phyloP scores from a whole-genome alignment of 2,113 vertebrate species.

The Eptesicus fuscus region DNA sequence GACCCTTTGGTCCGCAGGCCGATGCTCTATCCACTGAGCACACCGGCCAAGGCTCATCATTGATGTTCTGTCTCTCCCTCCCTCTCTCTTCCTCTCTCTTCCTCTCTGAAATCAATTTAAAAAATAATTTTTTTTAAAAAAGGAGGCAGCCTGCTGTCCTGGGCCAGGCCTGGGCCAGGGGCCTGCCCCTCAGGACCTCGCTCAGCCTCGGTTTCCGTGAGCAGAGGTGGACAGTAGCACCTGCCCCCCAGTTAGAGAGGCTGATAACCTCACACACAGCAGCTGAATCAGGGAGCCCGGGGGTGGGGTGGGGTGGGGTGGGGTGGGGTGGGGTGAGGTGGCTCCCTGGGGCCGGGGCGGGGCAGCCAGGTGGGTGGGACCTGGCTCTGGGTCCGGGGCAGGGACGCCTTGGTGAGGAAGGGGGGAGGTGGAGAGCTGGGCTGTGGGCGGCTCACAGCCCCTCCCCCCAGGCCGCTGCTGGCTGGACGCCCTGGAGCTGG shows the following conservation, averaged over 20 bases:
- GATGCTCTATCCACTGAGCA: no score
- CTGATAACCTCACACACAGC: neutral
- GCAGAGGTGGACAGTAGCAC: neutral
- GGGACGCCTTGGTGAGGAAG: neutral
- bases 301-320: neutral
- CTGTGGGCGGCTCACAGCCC: neutral
- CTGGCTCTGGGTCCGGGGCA: neutral
- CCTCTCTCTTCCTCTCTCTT: no score
- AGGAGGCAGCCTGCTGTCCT: no score
- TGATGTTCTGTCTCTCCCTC: no score
- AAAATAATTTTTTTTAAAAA: no score
- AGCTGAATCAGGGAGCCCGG: neutral
- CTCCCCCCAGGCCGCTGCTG: constrained; percentile 91
- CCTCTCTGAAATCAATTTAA: no score
- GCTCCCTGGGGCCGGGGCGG: no score
- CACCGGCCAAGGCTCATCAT: no score
- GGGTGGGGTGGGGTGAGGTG: neutral
- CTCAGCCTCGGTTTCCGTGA: neutral
- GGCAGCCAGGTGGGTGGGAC: neutral
- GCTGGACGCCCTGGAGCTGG: constrained; percentile 96
- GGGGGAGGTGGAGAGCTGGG: rapidly evolving
- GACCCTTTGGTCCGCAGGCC: no score
- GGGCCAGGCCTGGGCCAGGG: no score
- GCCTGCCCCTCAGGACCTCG: neutral
- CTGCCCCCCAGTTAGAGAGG: neutral